Conservation (phyloP, 1,140 invertebrate species). For the Drosophila tani region DNA sequence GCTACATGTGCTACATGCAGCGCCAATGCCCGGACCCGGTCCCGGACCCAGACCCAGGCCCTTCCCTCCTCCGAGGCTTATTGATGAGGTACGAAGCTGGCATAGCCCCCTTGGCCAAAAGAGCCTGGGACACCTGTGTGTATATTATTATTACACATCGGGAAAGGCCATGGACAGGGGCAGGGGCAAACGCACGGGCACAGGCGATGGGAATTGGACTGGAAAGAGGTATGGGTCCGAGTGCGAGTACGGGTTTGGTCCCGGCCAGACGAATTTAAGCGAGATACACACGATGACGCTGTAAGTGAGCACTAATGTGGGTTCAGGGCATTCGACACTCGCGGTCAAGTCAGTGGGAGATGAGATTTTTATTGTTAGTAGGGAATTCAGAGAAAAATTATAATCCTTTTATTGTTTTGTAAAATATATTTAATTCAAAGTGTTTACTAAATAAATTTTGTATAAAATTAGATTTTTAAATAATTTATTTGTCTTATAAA, state of each 20-base stretch:
- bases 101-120: conserved; percentile 59
- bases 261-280: conserved; percentile 66
- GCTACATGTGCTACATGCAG: conserved; percentile 82
- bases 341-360: conserved; percentile 5
- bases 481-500: too few relatives aligned
- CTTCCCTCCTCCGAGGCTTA: conserved; percentile 44
- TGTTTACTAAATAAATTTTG: background rate
- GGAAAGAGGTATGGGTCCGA: conserved; percentile 16
- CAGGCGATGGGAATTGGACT: conserved; percentile 25
- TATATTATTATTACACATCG: conserved; percentile 82
- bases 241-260: conserved; percentile 16
- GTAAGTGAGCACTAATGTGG: conserved; percentile 76
- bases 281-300: conserved; percentile 68
- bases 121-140: conserved; percentile 76
- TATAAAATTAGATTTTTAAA: background rate
- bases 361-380: background rate
- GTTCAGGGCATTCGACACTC: conserved; percentile 34
- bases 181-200: conserved; percentile 13
- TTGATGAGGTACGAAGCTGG: conserved; percentile 79
- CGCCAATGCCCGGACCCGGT: conserved; percentile 47
- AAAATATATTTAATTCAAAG: background rate
- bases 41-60: conserved; percentile 13
- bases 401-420: background rate
- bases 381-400: background rate
- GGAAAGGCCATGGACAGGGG: background rate